phyloP scores from a whole-genome alignment of 2,113 vertebrate genomes.

The Eleginops maclovinus region DNA sequence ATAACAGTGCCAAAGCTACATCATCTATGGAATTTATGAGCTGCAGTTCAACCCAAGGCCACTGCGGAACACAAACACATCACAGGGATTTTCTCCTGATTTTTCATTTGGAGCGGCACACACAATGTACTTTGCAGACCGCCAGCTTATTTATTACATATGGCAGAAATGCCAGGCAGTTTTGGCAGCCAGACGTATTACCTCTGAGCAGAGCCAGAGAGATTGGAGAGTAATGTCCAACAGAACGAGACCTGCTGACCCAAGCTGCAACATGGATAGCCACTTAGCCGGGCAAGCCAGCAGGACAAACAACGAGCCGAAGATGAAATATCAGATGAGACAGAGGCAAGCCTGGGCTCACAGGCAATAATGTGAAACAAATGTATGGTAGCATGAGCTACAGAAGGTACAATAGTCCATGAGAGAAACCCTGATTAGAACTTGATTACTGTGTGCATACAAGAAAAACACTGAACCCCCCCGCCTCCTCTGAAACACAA shows the following conservation, averaged over 20 bases:
- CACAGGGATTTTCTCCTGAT: slow-evolving; percentile 79
- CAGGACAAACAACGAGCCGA: slow-evolving; percentile 56
- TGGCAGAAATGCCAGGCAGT: slow-evolving; percentile 81
- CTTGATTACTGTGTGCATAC: slow-evolving; percentile 39
- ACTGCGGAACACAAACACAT: slow-evolving; percentile 84
- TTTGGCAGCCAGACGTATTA: slow-evolving; percentile 79
- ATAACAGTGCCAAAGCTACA: slow-evolving; percentile 82
- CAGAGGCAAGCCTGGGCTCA: slow-evolving; percentile 49
- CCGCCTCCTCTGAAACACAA: slow-evolving; percentile 25
- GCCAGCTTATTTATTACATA: slow-evolving; percentile 84
- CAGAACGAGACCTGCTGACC: slow-evolving; percentile 76
- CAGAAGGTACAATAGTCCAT: slow-evolving; percentile 54
- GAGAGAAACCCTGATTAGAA: slow-evolving; percentile 46
- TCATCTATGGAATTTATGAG: slow-evolving; percentile 85
- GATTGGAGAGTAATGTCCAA: slow-evolving; percentile 76
- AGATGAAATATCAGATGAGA: slow-evolving; percentile 63
- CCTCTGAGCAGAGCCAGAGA: slow-evolving; percentile 75
- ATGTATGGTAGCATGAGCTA: slow-evolving; percentile 50
- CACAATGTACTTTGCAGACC: slow-evolving; percentile 74
- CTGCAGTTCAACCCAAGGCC: slow-evolving; percentile 82
- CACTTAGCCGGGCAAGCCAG: slow-evolving; percentile 67
- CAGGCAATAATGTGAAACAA: slow-evolving; percentile 63
- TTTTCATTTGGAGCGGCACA: slow-evolving; percentile 80
- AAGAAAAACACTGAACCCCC: slow-evolving; percentile 42
- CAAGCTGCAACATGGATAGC: slow-evolving; percentile 68